These are phyloP conservation scores for Porites cylindrica DNA, from an alignment of 92 coral and sea anemone species.

Conservation along the genomic window DNA sequence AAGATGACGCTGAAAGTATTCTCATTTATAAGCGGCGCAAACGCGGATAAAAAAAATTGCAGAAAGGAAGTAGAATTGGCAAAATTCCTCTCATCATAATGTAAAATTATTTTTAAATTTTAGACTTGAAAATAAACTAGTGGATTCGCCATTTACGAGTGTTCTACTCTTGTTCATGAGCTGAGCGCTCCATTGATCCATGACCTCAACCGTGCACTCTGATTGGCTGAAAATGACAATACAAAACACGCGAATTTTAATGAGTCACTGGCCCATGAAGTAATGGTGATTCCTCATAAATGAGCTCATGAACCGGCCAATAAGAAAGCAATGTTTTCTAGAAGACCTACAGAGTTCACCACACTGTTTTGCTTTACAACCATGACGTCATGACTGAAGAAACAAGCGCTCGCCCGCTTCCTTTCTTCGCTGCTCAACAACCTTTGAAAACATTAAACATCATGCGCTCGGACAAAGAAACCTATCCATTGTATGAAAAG, in stretches of 20 bases:
- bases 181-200: slow-evolving; percentile 58
- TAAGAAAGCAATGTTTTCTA: slow-evolving; percentile 74
- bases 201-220: slow-evolving; percentile 46
- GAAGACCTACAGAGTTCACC: slow-evolving; percentile 72
- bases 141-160: background rate
- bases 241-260: slow-evolving; percentile 79
- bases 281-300: slow-evolving; percentile 92
- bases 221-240: slow-evolving; percentile 69
- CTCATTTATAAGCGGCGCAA: too few species aligned
- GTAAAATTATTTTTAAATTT: background rate
- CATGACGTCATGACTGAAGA: slow-evolving; percentile 84
- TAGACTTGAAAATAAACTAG: background rate
- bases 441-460: slow-evolving; percentile 62
- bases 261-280: slow-evolving; percentile 89
- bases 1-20: too few species aligned
- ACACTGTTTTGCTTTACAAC: slow-evolving; percentile 50
- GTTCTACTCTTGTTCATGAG: slow-evolving; percentile 28
- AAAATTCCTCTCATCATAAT: too few species aligned
- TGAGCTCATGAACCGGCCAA: slow-evolving; percentile 92
- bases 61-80: too few species aligned
- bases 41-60: too few species aligned
- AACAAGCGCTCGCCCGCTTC: slow-evolving; percentile 61
- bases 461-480: slow-evolving; percentile 79
- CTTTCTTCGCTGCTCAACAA: slow-evolving; percentile 65
- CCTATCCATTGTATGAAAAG: slow-evolving; percentile 79